Evolutionary conservation across 2,888 invertebrate species (phyloP).

Genomic region (Cheilosia pagana): DNA sequence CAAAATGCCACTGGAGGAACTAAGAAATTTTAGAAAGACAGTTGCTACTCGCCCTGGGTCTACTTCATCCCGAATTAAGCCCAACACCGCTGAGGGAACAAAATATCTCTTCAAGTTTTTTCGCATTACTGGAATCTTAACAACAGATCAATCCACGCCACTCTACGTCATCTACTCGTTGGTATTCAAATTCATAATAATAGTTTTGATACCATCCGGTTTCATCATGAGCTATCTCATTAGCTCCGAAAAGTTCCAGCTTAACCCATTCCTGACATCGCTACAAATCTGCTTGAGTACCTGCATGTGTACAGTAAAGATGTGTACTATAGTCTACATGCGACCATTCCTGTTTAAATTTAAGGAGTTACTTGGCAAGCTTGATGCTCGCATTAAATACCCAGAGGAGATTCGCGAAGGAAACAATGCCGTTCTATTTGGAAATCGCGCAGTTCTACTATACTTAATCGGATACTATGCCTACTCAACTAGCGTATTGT

Average conservation of each 20-base stretch:
- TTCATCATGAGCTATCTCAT: neutral
- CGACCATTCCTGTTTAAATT: constrained; percentile 75
- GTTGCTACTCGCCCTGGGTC: neutral
- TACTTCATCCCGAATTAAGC: too few species aligned
- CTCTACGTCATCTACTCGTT: neutral
- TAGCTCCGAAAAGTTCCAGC: neutral
- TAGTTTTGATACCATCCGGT: neutral
- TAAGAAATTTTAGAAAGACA: too few species aligned
- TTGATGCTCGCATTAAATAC: constrained; percentile 76
- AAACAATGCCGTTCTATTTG: constrained; percentile 66
- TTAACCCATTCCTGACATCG: neutral
- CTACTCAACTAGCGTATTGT: constrained; percentile 41
- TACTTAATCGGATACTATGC: constrained; percentile 71
- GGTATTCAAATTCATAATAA: neutral
- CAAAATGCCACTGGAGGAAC: too few species aligned
- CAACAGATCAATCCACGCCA: neutral
- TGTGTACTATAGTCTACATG: constrained; percentile 75
- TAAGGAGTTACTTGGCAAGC: constrained; percentile 76
- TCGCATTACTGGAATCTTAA: neutral
- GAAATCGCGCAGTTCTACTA: constrained; percentile 76
- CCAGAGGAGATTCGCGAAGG: constrained; percentile 70
- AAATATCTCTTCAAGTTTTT: neutral
- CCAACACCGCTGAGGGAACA: neutral
- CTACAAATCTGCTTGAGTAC: neutral
- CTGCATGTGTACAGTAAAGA: neutral